Evolutionary conservation across 2,888 invertebrate genomes (phyloP), one percentile per base, ranked within the genome.

Genomic region (Azorinus chamasolen): DNA sequence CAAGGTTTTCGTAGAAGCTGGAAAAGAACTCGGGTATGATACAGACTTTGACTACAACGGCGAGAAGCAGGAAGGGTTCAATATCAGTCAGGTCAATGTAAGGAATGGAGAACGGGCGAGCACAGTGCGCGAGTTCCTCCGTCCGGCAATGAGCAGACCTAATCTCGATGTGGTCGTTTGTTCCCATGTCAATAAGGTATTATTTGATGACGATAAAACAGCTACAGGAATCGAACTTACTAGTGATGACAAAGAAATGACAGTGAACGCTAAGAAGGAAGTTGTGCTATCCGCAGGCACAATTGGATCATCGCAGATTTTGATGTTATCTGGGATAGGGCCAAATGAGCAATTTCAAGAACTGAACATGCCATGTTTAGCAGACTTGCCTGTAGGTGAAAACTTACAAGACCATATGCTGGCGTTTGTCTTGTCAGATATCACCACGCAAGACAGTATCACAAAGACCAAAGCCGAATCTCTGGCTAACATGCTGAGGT

Each of bases 311-410:
- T 92, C 93, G 4, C 89, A 92, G 46, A 78, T 93, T 1, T 82
- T 93, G 16, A 84, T 93, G 88, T 75, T 91, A 32, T 92, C 91
- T 55, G 92, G 92, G 5, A 86, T 93, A 43, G 93, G 93, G 24
- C 93, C 93, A 3, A 81, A 76, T 20, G 79, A 87, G n/a, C 90
- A 92, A 25, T 86, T 93, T 4, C 80, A 91, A 53, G 83, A 85
- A 32, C 72, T 91, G 6, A 83, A 87, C 85, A 89, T 92, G 24
- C 88, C 88, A 10, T 79, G 90, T 10, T 75, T 88, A 5, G 83
- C 83, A n/a, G 89, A 91, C 64, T 72, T 92, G 14, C 91, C 91
- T 6, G 92, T 92, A 1, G 92, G 91, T 12, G 82, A 90, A 43
- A 90, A 91, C 73, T 81, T 91, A 5, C 89, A 91, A 59, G 91